Conservation (phyloP, 2,888 invertebrate genomes). For the Acleris cristana region DNA sequence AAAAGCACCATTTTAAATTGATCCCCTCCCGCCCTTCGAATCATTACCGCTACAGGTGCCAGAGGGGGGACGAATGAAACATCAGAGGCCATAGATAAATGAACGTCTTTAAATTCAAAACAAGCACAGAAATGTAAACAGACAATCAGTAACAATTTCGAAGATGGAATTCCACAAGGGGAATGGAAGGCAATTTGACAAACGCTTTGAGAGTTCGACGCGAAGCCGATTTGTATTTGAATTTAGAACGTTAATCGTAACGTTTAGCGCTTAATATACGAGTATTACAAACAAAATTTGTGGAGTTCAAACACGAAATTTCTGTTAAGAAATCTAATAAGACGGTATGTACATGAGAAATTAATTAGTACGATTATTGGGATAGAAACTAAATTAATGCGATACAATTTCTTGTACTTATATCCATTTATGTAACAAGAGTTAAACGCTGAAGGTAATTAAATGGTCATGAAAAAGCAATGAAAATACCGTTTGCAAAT, state of each 20-base stretch:
- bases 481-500: conserved; percentile 21
- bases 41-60: conserved; percentile 42
- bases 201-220: conserved; percentile 56
- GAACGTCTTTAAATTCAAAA: conserved; percentile 72
- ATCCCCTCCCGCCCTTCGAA: conserved; percentile 44
- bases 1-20: conserved; percentile 64
- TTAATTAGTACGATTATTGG: conserved; percentile 33
- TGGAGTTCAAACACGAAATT: conserved; percentile 31
- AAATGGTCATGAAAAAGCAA: conserved; percentile 17
- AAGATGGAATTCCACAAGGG: conserved; percentile 69
- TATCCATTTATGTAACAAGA: background rate
- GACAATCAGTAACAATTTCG: conserved; percentile 80
- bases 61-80: conserved; percentile 43
- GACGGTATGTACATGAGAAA: conserved; percentile 27
- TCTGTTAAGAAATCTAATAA: conserved; percentile 32
- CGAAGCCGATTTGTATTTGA: conserved; percentile 51
- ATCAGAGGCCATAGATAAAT: conserved; percentile 57
- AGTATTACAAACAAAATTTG: conserved; percentile 37
- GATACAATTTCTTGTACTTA: background rate
- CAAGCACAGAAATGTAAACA: conserved; percentile 78
- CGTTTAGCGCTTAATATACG: conserved; percentile 39
- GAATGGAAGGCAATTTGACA: conserved; percentile 63
- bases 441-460: conserved; percentile 8
- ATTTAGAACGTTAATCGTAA: conserved; percentile 48
- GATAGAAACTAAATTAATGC: conserved; percentile 12